Conservation (phyloP, 2,113 vertebrate genomes). For the Tupaia tana region DNA sequence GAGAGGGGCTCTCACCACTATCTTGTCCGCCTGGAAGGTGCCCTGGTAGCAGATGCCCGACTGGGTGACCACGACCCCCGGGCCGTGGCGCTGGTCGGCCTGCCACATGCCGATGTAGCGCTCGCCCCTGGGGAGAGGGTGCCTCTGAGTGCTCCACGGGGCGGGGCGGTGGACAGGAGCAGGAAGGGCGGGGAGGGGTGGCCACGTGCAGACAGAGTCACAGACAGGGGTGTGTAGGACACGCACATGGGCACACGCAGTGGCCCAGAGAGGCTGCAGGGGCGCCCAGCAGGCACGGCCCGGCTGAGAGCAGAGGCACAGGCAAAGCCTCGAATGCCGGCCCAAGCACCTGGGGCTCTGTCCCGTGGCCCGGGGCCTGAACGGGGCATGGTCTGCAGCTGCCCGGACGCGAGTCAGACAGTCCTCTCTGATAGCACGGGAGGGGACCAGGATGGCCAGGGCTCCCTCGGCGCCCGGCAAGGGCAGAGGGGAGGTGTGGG, state of each 20-base stretch:
- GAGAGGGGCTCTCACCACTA: constrained; percentile 83
- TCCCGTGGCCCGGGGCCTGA: not conserved
- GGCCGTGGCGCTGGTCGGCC: constrained; percentile 84
- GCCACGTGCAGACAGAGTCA: not conserved
- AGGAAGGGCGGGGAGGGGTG: not conserved
- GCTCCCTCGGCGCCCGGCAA: not conserved
- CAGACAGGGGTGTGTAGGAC: fast-evolving
- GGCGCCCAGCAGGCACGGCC: fast-evolving
- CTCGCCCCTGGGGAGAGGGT: constrained; percentile 81
- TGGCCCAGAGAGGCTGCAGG: not conserved
- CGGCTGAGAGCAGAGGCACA: not conserved
- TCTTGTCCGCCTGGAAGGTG: constrained; percentile 85
- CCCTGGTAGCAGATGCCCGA: constrained; percentile 87
- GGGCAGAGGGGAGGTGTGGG: fast-evolving
- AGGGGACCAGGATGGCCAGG: not conserved
- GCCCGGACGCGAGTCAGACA: not conserved
- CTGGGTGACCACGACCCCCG: constrained; percentile 87
- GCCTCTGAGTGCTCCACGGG: not conserved
- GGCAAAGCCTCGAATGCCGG: not conserved
- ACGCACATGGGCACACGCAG: fast-evolving
- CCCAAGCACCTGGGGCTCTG: not conserved
- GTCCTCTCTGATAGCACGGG: fast-evolving
- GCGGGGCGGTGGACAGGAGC: not conserved
- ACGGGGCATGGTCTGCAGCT: not conserved
- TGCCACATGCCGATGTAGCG: constrained; percentile 88